phyloP scores from a whole-genome alignment of 2,888 invertebrate genomes.

The Heteromyza rotundicornis region DNA sequence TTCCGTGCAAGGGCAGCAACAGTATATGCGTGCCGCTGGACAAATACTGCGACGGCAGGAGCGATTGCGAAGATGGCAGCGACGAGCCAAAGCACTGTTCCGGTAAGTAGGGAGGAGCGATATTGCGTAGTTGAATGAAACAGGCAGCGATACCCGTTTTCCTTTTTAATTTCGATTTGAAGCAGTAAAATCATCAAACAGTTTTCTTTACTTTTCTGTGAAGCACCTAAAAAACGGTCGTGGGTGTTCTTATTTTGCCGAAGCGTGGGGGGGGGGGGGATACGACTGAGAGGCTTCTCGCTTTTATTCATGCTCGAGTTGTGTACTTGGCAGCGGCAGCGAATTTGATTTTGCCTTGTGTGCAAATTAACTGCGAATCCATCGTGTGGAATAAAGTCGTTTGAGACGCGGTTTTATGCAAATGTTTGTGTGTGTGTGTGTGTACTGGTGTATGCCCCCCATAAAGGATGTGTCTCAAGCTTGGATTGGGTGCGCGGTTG shows the following conservation, averaged over 20 bases:
- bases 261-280: neutral
- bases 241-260: neutral
- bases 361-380: neutral
- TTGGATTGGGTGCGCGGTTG: too few relatives aligned
- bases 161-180: too few relatives aligned
- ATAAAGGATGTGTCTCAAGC: neutral
- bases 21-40: slow-evolving; percentile 79
- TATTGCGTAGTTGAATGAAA: neutral
- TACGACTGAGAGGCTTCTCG: neutral
- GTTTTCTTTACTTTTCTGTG: neutral
- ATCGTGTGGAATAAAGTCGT: neutral
- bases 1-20: slow-evolving; percentile 74
- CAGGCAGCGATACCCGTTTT: too few relatives aligned
- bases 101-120: slow-evolving; percentile 64
- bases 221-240: neutral
- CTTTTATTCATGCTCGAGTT: neutral
- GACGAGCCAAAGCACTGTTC: slow-evolving; percentile 84
- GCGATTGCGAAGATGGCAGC: slow-evolving; percentile 85
- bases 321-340: neutral
- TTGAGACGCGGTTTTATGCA: neutral
- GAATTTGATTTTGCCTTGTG: neutral
- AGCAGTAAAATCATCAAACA: too few relatives aligned
- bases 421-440: too few relatives aligned
- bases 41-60: slow-evolving; percentile 83
- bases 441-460: too few relatives aligned